Percentiles rank a stretch among this genome's conserved stretches.
These are phyloP conservation scores for Salvator merianae DNA, from an alignment of 2,113 vertebrate genomes.

Conservation along the genomic window DNA sequence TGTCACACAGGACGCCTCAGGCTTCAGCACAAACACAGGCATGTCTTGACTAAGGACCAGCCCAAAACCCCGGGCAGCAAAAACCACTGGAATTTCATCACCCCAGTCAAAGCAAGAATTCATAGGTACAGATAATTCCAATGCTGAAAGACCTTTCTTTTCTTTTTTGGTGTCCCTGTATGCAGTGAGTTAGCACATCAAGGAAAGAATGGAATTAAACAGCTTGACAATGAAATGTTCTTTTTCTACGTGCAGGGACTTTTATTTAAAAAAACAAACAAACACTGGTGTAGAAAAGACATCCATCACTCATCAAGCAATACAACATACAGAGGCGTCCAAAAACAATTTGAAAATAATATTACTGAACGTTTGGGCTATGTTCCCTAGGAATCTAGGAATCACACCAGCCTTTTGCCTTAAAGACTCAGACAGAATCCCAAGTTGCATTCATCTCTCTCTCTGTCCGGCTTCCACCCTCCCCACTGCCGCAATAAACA, in stretches of 20 bases:
- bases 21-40: neutral
- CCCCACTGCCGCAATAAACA: too few relatives aligned
- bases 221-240: neutral
- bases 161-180: neutral
- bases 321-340: neutral
- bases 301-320: neutral
- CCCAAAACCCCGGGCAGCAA: neutral
- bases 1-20: too few relatives aligned
- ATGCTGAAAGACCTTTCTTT: neutral
- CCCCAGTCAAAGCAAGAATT: too few relatives aligned
- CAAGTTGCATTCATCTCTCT: too few relatives aligned
- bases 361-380: too few relatives aligned
- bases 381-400: neutral
- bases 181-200: neutral
- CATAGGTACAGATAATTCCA: neutral
- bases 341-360: too few relatives aligned
- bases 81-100: neutral
- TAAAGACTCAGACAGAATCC: too few relatives aligned
- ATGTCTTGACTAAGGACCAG: too few relatives aligned
- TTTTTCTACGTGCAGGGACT: neutral
- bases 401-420: neutral
- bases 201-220: too few relatives aligned
- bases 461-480: too few relatives aligned
- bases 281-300: neutral
- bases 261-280: too few relatives aligned